These are phyloP conservation scores for Limnephilus auricula DNA, from an alignment of 2,888 invertebrate species.

Conservation along the genomic window DNA sequence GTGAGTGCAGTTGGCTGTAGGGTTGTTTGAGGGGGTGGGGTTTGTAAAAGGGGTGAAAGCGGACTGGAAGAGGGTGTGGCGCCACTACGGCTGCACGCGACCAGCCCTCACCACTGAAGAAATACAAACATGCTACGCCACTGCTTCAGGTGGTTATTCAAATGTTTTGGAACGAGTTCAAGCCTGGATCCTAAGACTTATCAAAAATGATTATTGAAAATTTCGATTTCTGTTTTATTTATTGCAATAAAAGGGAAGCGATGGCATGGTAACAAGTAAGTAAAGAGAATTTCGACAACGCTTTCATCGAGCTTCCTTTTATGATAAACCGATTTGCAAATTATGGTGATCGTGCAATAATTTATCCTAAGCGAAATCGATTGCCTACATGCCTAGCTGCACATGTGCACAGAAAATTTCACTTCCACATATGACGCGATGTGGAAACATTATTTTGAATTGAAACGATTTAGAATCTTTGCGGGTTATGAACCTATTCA, in stretches of 20 bases:
- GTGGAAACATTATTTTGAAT: too few species aligned
- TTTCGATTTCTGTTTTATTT: neutral
- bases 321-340: neutral
- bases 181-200: neutral
- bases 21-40: neutral
- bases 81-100: conserved; percentile 2
- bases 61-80: neutral
- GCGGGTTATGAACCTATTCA: too few species aligned
- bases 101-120: neutral
- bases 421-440: too few species aligned
- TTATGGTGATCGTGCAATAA: neutral
- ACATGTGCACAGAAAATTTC: too few species aligned
- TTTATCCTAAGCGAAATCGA: neutral
- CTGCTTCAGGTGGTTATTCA: neutral
- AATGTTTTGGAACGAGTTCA: neutral
- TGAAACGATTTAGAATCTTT: too few species aligned
- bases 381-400: neutral
- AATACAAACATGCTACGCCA: neutral
- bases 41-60: neutral
- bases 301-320: neutral
- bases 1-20: neutral
- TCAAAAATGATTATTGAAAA: neutral
- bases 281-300: neutral
- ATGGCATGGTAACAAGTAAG: neutral
- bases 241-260: neutral